These are phyloP conservation scores for Drosophila nr. perissopoda DNA, from an alignment of 2,888 invertebrate genomes.

Conservation along the genomic window DNA sequence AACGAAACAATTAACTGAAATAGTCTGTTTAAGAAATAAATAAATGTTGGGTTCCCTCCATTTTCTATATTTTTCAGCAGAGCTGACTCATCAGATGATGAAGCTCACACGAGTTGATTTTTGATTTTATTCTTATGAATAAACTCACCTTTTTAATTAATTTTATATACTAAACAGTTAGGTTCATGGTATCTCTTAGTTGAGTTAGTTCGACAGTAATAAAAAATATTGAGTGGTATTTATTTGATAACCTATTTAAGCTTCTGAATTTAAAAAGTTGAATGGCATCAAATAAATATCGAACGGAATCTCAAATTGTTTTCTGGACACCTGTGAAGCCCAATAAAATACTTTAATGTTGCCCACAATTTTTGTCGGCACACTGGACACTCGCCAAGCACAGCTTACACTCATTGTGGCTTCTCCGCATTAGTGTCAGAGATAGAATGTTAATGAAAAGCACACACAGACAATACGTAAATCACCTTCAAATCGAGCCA, in stretches of 20 bases:
- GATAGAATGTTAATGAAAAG: conserved; percentile 42
- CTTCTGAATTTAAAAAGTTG: background rate
- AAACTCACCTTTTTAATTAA: background rate
- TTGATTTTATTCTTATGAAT: background rate
- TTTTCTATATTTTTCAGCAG: too few species aligned
- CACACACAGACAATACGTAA: conserved; percentile 4
- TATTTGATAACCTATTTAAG: background rate
- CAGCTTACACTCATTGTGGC: background rate
- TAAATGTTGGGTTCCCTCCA: background rate
- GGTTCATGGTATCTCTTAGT: background rate
- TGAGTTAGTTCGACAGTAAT: background rate
- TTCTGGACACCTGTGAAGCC: background rate
- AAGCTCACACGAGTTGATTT: background rate
- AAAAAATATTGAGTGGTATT: background rate
- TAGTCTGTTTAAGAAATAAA: background rate
- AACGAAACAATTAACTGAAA: background rate
- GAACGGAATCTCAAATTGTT: background rate
- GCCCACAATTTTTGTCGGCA: conserved; percentile 20
- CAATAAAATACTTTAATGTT: background rate
- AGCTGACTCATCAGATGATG: background rate
- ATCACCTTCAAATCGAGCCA: conserved; percentile 22
- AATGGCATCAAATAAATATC: background rate
- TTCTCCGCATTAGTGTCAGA: background rate
- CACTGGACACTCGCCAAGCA: background rate
- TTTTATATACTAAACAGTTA: too few species aligned